Base-by-base conservation (phyloP, 2,888 invertebrate genomes). In the Isoperla grammatica region DNA sequence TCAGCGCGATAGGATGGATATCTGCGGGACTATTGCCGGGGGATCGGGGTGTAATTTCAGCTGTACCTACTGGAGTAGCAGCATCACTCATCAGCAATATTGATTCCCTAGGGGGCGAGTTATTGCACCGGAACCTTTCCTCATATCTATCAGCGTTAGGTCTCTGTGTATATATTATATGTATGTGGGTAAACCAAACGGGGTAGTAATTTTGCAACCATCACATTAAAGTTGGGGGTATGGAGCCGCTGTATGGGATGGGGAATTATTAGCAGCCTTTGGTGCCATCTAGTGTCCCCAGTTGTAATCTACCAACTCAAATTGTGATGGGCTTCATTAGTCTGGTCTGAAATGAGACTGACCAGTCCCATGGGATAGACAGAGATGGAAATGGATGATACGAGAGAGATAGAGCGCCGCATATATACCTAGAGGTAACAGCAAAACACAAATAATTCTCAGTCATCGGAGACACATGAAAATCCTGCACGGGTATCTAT, bases 251-350 rank as follows among this genome's bases (percentile, higher is more conserved):
- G 29, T 43, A 57, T 56, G 62, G 45, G 54, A 50, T 42, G 57
- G 59, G 62, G 62, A 62, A 60, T 62, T 62, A 62, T 62, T 62
- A 62, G 61, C 59, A 59, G 62, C 62, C 62, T 62, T 62, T 62
- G 62, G 62, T 62, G 61, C 56, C 61, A 56, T 56, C 55, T 48
- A 35, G 50, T 42, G 60, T 63, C 60, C 62, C 60, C 60, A 60
- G 62, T 60, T 63, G 62, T 63, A 63, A 63, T 63, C 62, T 63
- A 63, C 57, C 60, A 60, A 60, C 62, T 63, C 62, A 63, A 63
- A 63, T 63, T 63, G 62, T 60, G 62, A 63, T 63, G 62, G 62
- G 60, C 62, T 63, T 59, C 62, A 63, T 63, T 63, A 63, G 62
- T 60, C 59, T 53, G 56, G 50, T 57, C 62, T 54, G 62, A 56